Evolutionary conservation across 2,797 vertebrate species (phyloP), one percentile per base, ranked within the genome.

Genomic region (Potorous gilbertii): DNA sequence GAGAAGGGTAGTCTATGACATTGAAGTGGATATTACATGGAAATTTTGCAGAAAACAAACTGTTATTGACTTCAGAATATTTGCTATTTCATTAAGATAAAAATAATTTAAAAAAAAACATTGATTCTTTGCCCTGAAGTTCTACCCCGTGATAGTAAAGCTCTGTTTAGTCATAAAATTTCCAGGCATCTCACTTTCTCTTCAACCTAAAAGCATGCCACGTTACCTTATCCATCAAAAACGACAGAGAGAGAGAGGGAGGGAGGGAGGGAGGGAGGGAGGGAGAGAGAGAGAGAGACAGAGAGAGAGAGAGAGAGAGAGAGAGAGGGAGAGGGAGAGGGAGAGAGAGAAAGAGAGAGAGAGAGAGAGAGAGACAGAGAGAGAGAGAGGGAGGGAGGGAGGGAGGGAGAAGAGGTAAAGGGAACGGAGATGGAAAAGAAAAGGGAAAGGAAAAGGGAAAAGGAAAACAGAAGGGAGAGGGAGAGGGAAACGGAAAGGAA

Each of bases 301-400:
- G 56, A 24, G 21, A 56, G 21, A 56, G 18, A 56, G 21, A 24
- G 21, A 5, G 4, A 55, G 11, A 14, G 21, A 56, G 2, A 56
- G 4, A 24, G 4, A 55, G 3, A 55, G 55, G 13, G 55, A 55
- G 3, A 18, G 54, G 11, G 5, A 54, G 3, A 55, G 55, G 2
- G 55, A 18, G 10, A 55, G 16, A 18, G 55, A 55, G 16, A 55
- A 0, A 55, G 16, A 2, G 16, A 18, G 16, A 16, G 13, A 4
- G 54, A 54, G 54, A 59, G 28, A 12, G 10, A 27, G 14, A 29
- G 2, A 31, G 10, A 11, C 3, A 31, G 10, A 29, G 9, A 31
- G 28, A 8, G 10, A 13, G 16, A 6, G 18, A 28, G 9, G 5
- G 24, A 6, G 5, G 8, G 24, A 2, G 56, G 2, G 8, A 8